phyloP scores from a whole-genome alignment of 2,797 vertebrate genomes.

The Enteromius trimaculatus region DNA sequence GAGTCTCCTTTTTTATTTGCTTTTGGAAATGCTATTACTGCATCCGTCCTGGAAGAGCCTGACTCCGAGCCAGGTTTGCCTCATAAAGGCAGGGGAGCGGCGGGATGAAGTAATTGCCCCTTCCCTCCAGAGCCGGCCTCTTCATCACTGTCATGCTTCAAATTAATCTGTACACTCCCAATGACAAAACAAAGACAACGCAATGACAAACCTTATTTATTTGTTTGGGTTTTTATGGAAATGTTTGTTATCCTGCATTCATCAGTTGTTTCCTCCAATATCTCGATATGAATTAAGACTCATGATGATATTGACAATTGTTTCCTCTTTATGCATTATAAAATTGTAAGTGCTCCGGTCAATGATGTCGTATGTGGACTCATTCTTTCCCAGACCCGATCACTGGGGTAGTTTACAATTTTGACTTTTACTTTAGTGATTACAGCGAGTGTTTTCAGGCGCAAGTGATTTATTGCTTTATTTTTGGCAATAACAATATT shows the following conservation, averaged over 20 bases:
- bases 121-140: conserved; percentile 24
- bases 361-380: not conserved
- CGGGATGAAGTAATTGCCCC: conserved; percentile 55
- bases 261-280: not conserved
- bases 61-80: conserved; percentile 61
- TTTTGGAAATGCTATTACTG: conserved; percentile 69
- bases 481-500: not conserved
- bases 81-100: conserved; percentile 49
- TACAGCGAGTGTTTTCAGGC: not conserved
- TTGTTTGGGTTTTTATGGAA: not conserved
- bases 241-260: not conserved
- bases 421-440: not conserved
- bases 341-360: not conserved
- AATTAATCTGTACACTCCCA: conserved; percentile 46
- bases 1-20: conserved; percentile 53
- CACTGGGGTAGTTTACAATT: too few species aligned
- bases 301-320: not conserved
- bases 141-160: conserved; percentile 49
- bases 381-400: not conserved
- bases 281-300: not conserved
- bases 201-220: not conserved
- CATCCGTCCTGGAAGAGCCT: conserved; percentile 56
- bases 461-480: not conserved
- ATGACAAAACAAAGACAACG: conserved; percentile 34
- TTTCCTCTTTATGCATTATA: not conserved